Conservation (phyloP, 2,113 vertebrate genomes). For the Grallaria varia region DNA sequence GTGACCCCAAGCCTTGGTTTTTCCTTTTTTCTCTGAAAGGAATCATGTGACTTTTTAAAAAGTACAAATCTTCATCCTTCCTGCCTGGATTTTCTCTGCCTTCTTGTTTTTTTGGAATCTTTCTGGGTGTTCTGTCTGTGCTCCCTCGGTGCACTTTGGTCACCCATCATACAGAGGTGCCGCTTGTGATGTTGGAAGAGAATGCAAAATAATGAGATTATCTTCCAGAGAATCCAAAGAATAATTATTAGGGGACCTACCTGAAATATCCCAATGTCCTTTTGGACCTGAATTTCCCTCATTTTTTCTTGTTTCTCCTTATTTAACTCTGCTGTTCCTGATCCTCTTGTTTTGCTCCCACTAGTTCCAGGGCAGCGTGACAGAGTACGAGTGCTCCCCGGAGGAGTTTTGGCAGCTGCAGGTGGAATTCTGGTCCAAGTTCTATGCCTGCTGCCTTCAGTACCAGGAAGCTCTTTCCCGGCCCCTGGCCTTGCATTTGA, state of each 20-base stretch:
- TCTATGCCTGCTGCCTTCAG: slow-evolving; percentile 93
- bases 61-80: background rate
- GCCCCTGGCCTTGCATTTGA: slow-evolving; percentile 86
- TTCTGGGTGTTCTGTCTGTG: background rate
- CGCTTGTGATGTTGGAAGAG: background rate
- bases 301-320: background rate
- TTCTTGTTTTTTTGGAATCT: background rate
- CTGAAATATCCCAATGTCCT: background rate
- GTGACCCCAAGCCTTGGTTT: background rate
- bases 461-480: slow-evolving; percentile 89
- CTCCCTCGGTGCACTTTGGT: fast-evolving
- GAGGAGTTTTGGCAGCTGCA: slow-evolving; percentile 93
- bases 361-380: slow-evolving; percentile 90
- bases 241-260: background rate
- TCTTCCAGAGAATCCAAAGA: background rate
- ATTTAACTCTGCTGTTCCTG: background rate
- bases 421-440: slow-evolving; percentile 94
- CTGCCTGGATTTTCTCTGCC: background rate
- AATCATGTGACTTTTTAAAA: background rate
- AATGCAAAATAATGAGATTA: background rate
- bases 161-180: background rate
- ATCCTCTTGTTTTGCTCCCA: background rate
- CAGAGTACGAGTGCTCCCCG: slow-evolving; percentile 89
- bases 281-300: background rate
- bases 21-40: background rate